Base-by-base conservation (phyloP, 2,113 vertebrate species). In the Podiceps cristatus region DNA sequence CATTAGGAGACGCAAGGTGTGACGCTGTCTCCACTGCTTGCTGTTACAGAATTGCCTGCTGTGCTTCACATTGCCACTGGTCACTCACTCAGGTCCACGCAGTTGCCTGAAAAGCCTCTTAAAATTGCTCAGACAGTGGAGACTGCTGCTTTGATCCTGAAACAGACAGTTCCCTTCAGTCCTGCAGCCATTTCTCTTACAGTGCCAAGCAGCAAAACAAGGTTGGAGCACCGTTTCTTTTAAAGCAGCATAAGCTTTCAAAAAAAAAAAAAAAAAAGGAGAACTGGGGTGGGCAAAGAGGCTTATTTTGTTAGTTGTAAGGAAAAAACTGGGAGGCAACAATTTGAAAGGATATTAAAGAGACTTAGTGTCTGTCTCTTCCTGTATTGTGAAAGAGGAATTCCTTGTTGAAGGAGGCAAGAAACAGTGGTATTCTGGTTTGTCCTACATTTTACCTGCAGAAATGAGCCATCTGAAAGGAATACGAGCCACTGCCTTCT, bases 11-110 rank as follows among this genome's bases (percentile, higher is more conserved):
- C 40, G 29, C 72, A 50, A 85, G 86, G 56, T 85, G 80, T 90
- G 86, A 19, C 1, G 5, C 66, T 85, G 91, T 45, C 93, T 89
- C 42, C 44, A 15, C 13, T 33, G 63, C 78, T 86, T 69, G 56
- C 73, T 95, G 78, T 62, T 86, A 69, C 74, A 86, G 83, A 67
- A 69, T 64, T 85, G 88, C 86, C 62, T 93, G 69, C 79, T 94
- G 66, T 40, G 74, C 73, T 68, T 49, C 85, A 40, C 45, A 19
- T n/a, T 66, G 74, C 86, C 42, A 0, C 64, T 77, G 69, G 11
- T 58, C 31, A 4, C 31, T 68, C 4, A 1, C 67, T 62, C 17
- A 3, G 45, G 31, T 53, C 90, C 11, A 29, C 33, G 75, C 20
- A 69, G 53, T 2, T 83, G 64, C 19, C 67, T 96, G 68, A 33